Percentiles rank a stretch among this genome's conserved stretches.
phyloP scores from a whole-genome alignment of 2,113 vertebrate species.

The Phylloscopus trochiloides region DNA sequence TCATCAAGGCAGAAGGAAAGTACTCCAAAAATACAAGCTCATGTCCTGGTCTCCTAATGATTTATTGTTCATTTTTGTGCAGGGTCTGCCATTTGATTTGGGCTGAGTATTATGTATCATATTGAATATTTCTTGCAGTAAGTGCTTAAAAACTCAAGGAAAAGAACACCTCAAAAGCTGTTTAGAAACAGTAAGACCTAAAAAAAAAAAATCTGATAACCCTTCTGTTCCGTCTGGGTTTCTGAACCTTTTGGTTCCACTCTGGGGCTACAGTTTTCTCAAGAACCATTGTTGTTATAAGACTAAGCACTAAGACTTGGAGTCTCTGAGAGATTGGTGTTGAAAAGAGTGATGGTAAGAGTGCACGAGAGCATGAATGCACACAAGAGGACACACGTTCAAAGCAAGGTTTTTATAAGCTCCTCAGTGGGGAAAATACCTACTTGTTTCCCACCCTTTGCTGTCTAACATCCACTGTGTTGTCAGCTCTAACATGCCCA shows the following conservation, averaged over 20 bases:
- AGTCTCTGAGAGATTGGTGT: not conserved
- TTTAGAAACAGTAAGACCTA: not conserved
- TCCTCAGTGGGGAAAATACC: not conserved
- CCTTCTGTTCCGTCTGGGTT: not conserved
- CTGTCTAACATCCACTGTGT: not conserved
- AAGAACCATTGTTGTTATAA: not conserved
- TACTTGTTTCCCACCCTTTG: not conserved
- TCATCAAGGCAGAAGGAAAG: not conserved
- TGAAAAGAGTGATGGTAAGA: not conserved
- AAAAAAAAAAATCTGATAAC: not conserved
- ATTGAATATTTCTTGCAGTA: not conserved
- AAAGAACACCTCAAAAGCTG: not conserved
- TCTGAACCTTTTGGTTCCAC: not conserved
- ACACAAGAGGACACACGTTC: fast-evolving
- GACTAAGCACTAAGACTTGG: not conserved
- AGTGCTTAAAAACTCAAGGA: not conserved
- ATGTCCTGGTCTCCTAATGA: not conserved
- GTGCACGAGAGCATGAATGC: not conserved
- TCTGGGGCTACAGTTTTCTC: not conserved
- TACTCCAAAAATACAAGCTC: not conserved
- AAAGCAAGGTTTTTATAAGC: not conserved
- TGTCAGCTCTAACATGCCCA: not conserved
- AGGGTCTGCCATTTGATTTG: not conserved
- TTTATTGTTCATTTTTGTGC: not conserved
- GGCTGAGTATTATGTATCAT: not conserved